phyloP scores from a whole-genome alignment of 2,113 vertebrate species.

The Rhipidura dahli region DNA sequence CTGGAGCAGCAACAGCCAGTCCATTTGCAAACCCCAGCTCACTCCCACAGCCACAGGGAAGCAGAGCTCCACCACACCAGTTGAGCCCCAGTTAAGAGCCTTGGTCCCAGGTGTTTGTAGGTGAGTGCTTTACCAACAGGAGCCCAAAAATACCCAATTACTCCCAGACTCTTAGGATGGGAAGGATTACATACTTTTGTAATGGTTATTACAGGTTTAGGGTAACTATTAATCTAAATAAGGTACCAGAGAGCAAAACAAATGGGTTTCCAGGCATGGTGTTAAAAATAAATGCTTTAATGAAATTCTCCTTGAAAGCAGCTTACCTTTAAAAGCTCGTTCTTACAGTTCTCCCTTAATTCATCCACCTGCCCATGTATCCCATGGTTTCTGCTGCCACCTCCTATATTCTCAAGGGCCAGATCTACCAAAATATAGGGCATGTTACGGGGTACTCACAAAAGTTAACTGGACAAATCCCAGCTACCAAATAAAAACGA shows the following conservation, averaged over 20 bases:
- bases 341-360: background rate
- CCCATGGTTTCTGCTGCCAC: background rate
- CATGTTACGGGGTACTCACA: background rate
- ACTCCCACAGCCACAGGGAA: background rate
- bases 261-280: background rate
- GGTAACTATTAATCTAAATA: slow-evolving; percentile 31
- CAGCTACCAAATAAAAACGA: background rate
- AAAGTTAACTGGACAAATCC: background rate
- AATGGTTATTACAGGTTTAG: background rate
- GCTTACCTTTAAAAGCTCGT: background rate
- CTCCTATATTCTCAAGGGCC: background rate
- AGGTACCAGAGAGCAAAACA: slow-evolving; percentile 7
- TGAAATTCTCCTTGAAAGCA: background rate
- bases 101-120: background rate
- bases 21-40: background rate
- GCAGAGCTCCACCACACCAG: background rate
- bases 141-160: background rate
- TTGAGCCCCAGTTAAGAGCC: background rate
- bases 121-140: background rate
- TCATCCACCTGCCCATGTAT: background rate
- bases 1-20: background rate
- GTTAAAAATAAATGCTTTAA: slow-evolving; percentile 13
- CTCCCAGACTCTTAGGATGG: background rate
- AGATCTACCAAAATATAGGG: background rate
- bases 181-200: background rate